Base-by-base conservation (phyloP, 2,113 vertebrate genomes). In the Ciconia maguari region DNA sequence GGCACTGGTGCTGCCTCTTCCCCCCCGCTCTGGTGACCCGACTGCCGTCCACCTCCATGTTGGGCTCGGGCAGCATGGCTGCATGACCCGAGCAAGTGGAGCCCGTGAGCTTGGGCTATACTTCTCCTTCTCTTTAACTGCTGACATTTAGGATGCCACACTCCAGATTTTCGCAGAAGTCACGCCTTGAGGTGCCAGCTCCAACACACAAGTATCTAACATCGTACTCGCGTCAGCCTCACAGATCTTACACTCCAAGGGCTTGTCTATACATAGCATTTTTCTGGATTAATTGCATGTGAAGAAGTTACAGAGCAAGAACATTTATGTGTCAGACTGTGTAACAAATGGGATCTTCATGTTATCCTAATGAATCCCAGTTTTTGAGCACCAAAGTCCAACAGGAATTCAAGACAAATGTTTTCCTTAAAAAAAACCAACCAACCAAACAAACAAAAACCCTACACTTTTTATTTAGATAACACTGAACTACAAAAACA, bases 11-110 rank as follows among this genome's bases (percentile, higher is more conserved):
- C 49, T 30, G 54, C 36, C 36, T 83, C 55, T 27, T 3, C 1
- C 38, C 24, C 24, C 41, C 16, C 0, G 0, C 62, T 76, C 61
- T 4, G 4, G n/a, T 42, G 52, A 87, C 38, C 21, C 1, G 0
- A 30, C 25, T 42, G 46, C 13, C 62, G 58, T 80, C 30, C 49
- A 61, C 21, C 36, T 82, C 49, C 2, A 0, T 6, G 3, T 0
- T 55, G 22, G n/a, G 52, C 21, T 81, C 7, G 3, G 68, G 30
- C 77, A 84, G 44, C 41, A 65, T 1, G 10, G 60, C 57, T 60
- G n/a, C n/a, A 21, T 13, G 32, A 76, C 32, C 46, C 3, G 2
- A 55, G 52, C 16, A 34, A 77, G 54, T 15, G 0, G 16, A 88
- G 64, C n/a, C 34, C 24, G 0, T 2, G 10, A 58, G 41, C 62